Base-by-base conservation (phyloP, 2,797 vertebrate species). In the Microctenopoma stevenorrisi region DNA sequence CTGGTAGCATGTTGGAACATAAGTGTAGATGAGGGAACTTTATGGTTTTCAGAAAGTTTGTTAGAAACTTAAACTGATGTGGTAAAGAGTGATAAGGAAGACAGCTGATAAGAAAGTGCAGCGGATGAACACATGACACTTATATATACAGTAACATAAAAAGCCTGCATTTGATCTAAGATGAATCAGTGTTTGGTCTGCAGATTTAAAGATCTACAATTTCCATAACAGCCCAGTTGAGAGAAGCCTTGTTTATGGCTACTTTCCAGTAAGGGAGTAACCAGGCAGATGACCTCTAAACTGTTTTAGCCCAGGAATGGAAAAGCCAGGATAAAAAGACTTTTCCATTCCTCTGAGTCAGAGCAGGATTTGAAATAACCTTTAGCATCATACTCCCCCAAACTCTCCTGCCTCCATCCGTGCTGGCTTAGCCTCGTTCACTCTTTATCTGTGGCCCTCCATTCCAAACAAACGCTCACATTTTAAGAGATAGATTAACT, bases 361-460 rank as follows among this genome's bases (percentile, higher is more conserved):
- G 30, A 79, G 76, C 44, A 68, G 68, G 68, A 77, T 81, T 80
- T 89, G 76, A 88, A 90, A 83, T 84, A 88, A 81, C 81, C 61
- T 83, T 73, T 52, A 64, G 49, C 77, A 57, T 74, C 58, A 50
- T 40, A 67, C 51, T 78, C 62, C 61, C 79, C 74, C 43, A 78
- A 79, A 72, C 68, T 76, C 59, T 71, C 43, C 64, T 28, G 55
- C 60, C 53, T 68, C 76, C 65, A 66, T 80, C 63, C 54, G 40
- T 28, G 53, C 69, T 68, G 68, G 74, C 71, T 72, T 56, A 51
- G 65, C 48, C 71, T 56, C 70, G 54, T 80, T 79, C 26, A 46
- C 50, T 71, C 52, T 84, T 81, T 72, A 83, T 85, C 82, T 80
- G 66, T 63, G 70, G 73, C 57, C 37, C 55, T 79, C 56, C 57